Conservation (phyloP, 2,888 invertebrate species). For the Trimorus sp. region DNA sequence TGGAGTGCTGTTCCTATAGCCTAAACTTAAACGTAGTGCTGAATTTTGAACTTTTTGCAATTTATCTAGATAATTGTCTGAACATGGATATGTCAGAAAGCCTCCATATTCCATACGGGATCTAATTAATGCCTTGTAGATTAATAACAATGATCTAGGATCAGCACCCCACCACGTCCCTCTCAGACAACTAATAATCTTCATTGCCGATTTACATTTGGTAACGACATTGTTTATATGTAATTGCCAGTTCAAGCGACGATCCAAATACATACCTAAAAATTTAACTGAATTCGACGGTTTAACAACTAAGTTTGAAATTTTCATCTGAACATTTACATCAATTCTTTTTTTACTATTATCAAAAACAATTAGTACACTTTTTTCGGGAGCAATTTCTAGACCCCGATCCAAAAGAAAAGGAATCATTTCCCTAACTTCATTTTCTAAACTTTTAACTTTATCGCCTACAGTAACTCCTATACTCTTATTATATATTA, state of each 20-base stretch:
- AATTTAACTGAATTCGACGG: conserved; percentile 8
- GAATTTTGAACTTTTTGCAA: conserved; percentile 32
- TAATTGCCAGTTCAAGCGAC: conserved; percentile 9
- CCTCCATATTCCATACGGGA: conserved; percentile 31
- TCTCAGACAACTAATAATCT: conserved; percentile 42
- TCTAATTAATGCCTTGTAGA: conserved; percentile 30
- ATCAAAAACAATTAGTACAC: conserved; percentile 2
- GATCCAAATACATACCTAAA: conserved; percentile 7
- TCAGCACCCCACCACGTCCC: conserved; percentile 48
- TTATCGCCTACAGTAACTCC: neutral
- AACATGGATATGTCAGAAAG: conserved; percentile 21
- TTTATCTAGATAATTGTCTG: conserved; percentile 18
- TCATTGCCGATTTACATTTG: conserved; percentile 8
- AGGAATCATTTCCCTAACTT: neutral
- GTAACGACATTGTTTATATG: conserved; percentile 1
- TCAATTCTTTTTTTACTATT: conserved; percentile 2
- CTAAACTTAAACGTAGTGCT: conserved; percentile 50
- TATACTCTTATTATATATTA: conserved; percentile 10
- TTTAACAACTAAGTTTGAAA: neutral
- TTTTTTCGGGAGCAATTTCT: conserved; percentile 12
- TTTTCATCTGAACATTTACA: neutral
- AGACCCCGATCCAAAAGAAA: neutral
- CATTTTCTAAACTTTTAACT: neutral
- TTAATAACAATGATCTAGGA: neutral
- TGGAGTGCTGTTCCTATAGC: conserved; percentile 50